These are phyloP conservation scores for Caenorhabditis elegans DNA, from an alignment of 1,140 invertebrate species.

Conservation along the genomic window WBcel235 BX284604.4:12205501-12206000, in stretches of 20 bases:
- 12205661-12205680: constrained; percentile 64
- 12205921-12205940: constrained; percentile 50
- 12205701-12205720: constrained; percentile 13
- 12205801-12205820: constrained; percentile 41
- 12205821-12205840: constrained; percentile 51
- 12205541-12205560: constrained; percentile 59
- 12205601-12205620: constrained; percentile 62
- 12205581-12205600: constrained; percentile 55
- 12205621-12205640: constrained; percentile 56
- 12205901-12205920: constrained; percentile 42
- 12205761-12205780: constrained; percentile 34
- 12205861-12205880: constrained; percentile 65
- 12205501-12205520: constrained; percentile 64
- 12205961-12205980: constrained; percentile 61
- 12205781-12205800: constrained; percentile 40
- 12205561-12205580: constrained; percentile 53
- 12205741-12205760: constrained; percentile 15
- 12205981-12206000: constrained; percentile 52
- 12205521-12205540: constrained; percentile 54
- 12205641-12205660: constrained; percentile 61
- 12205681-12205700: constrained; percentile 54
- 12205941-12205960: constrained; percentile 60
- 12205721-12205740: constrained; percentile 12
- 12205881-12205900: constrained; percentile 58
- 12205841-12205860: constrained; percentile 58